Conservation (phyloP, 2,113 vertebrate genomes). For the Caranx ignobilis region DNA sequence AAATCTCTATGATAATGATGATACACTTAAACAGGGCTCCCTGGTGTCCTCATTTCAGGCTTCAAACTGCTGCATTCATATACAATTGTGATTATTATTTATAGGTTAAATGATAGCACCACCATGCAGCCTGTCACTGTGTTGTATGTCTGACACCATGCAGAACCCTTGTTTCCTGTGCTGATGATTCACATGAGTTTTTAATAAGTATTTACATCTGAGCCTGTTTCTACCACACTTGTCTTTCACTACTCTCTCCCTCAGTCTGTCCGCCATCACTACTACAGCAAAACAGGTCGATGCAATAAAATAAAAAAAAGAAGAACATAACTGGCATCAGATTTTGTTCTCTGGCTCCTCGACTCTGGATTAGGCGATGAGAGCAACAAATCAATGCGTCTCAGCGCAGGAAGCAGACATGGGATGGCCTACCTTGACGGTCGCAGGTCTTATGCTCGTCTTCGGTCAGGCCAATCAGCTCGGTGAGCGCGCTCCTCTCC, state of each 20-base stretch:
- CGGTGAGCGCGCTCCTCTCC: not conserved
- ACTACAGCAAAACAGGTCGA: not conserved
- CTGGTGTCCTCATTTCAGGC: too few species aligned
- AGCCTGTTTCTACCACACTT: conserved; percentile 1
- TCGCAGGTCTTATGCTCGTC: not conserved
- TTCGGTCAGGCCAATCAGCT: not conserved
- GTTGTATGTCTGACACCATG: not conserved
- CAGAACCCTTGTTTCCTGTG: not conserved
- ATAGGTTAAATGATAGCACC: not conserved
- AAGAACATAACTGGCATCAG: not conserved
- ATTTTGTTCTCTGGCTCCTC: not conserved
- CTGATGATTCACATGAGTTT: not conserved
- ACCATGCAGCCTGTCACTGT: not conserved
- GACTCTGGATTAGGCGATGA: not conserved
- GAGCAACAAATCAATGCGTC: not conserved
- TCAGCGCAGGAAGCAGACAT: too few species aligned
- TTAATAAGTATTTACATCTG: not conserved
- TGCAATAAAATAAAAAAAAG: not conserved
- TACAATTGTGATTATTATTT: too few species aligned
- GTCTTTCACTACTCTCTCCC: not conserved
- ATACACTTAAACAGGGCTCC: not conserved
- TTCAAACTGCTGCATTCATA: too few species aligned
- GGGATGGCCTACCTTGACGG: conserved; percentile 40
- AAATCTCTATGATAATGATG: not conserved
- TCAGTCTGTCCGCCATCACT: not conserved